phyloP scores from a whole-genome alignment of 2,113 vertebrate genomes.

The Bungarus multicinctus region DNA sequence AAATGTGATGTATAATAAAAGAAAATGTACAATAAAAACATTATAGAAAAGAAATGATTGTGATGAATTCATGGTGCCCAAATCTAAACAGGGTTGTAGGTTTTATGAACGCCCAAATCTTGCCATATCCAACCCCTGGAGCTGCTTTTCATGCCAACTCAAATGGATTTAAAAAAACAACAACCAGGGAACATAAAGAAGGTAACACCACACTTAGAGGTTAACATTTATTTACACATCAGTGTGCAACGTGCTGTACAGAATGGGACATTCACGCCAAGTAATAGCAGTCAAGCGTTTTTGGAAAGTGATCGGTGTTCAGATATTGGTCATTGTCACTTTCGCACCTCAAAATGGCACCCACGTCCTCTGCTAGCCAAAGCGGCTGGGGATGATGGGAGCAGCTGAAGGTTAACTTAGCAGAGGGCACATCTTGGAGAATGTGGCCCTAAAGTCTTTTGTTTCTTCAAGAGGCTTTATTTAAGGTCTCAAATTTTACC shows the following conservation, averaged over 20 bases:
- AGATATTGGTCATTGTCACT: neutral
- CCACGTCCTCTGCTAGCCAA: neutral
- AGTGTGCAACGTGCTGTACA: neutral
- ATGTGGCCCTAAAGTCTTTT: neutral
- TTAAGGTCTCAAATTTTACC: neutral
- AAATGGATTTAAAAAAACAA: neutral
- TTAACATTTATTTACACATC: neutral
- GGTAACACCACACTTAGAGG: neutral
- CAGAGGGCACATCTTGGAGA: neutral
- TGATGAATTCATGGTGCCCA: no score
- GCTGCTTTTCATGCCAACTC: no score
- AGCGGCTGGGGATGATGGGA: neutral
- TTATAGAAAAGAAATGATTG: no score
- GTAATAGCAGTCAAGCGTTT: neutral
- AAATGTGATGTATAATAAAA: no score
- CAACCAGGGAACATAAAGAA: neutral
- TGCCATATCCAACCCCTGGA: no score
- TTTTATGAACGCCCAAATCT: no score
- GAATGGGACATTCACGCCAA: neutral
- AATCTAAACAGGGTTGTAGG: no score
- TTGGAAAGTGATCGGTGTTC: neutral
- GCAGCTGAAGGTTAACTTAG: neutral
- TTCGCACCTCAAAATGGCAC: neutral
- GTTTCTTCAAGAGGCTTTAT: neutral
- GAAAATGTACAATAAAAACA: no score